A percentile compares a stretch with the other conserved stretches of the same genome.
phyloP scores from a whole-genome alignment of 2,888 invertebrate species.

The Drosophila greeni region DNA sequence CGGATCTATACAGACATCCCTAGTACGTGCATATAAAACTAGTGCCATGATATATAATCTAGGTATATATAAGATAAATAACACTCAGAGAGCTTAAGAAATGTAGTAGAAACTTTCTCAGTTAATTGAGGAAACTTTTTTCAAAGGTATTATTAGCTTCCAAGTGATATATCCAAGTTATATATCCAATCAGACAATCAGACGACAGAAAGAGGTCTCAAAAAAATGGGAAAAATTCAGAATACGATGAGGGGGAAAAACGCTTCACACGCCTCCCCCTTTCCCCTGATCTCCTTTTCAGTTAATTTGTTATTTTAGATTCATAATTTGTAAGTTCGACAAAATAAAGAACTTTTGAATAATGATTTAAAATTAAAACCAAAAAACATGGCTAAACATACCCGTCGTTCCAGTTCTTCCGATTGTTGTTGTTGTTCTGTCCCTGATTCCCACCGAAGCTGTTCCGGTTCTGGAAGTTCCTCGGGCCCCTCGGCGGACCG shows the following conservation, averaged over 20 bases:
- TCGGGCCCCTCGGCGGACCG: constrained; percentile 14
- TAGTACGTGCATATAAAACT: background rate
- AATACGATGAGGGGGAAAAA: background rate
- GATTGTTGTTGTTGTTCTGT: constrained; percentile 28
- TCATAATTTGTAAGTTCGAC: background rate
- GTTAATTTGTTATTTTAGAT: background rate
- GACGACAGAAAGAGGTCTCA: background rate
- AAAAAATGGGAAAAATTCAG: background rate
- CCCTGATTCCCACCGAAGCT: constrained; percentile 31
- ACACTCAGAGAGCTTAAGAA: background rate
- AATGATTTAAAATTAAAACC: background rate
- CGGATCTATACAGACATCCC: background rate
- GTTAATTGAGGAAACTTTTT: background rate
- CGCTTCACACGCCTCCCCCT: background rate
- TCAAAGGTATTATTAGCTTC: background rate
- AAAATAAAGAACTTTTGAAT: background rate
- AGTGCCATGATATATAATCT: background rate
- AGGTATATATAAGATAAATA: background rate
- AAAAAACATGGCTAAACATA: constrained; percentile 56
- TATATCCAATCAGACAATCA: background rate
- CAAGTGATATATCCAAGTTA: background rate
- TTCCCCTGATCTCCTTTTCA: background rate
- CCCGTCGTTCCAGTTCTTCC: constrained; percentile 58
- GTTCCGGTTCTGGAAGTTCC: constrained; percentile 26
- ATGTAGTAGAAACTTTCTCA: too few species aligned